Conservation (phyloP, 2,888 invertebrate species). For the Microchrysa polita region DNA sequence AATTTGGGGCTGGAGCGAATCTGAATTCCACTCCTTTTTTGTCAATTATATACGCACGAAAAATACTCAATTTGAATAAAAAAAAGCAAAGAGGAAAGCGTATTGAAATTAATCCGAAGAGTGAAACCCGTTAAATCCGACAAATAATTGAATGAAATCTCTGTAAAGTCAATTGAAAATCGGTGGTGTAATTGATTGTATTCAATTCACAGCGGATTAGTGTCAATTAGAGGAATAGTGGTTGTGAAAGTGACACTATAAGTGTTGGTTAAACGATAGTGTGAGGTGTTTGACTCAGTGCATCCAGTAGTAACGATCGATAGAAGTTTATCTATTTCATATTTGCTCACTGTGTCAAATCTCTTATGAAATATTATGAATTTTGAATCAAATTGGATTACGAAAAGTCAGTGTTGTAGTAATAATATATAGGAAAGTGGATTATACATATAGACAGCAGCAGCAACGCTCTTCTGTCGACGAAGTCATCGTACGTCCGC, state of each 20-base stretch:
- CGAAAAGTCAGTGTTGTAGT: not conserved
- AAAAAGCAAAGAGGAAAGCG: not conserved
- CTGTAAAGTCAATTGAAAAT: not conserved
- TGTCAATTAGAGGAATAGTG: slow-evolving; percentile 29
- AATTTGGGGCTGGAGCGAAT: slow-evolving; percentile 1
- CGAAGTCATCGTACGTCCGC: slow-evolving; percentile 18
- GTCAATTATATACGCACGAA: not conserved
- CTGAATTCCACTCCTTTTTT: not conserved
- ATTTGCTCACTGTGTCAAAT: not conserved
- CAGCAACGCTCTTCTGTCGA: slow-evolving; percentile 10
- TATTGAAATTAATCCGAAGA: not conserved
- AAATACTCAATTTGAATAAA: slow-evolving; percentile 5
- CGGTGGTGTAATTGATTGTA: not conserved
- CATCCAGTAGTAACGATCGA: not conserved
- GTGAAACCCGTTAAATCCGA: not conserved
- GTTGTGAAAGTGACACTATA: slow-evolving; percentile 20
- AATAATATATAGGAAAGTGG: slow-evolving; percentile 28
- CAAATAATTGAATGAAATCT: not conserved
- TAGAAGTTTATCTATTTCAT: not conserved
- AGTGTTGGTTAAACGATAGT: slow-evolving; percentile 10
- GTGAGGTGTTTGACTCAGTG: slow-evolving; percentile 19
- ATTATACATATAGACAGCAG: slow-evolving; percentile 26
- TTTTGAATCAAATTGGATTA: slow-evolving; percentile 40
- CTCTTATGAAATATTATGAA: slow-evolving; percentile 12
- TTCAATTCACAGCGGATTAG: slow-evolving; percentile 7